Base-by-base conservation (phyloP, 2,888 invertebrate genomes). In the Drosophila acutilabella region DNA sequence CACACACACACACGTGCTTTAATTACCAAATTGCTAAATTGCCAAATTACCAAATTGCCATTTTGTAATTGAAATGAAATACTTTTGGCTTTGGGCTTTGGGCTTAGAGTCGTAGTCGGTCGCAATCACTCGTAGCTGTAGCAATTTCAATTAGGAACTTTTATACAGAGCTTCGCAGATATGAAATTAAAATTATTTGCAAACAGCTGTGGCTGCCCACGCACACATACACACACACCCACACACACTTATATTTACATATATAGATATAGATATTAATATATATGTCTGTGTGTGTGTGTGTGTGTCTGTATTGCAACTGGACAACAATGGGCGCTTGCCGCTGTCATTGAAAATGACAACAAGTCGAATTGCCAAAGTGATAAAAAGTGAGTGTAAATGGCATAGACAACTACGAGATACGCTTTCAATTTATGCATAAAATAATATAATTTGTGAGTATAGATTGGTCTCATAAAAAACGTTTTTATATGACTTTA, bases 141-240 rank as follows among this genome's bases (percentile, higher is more conserved):
- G 78, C 74, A 70, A 80, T 82, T 83, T 80, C 89, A 89, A 84
- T 89, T 89, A 88, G 81, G 64, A 89, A 74, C 77, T 72, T 80
- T 82, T 71, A 56, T 44, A 54, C 54, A 52, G 71, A 74, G 69
- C 54, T n/a, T 66, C 56, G 59, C 45, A 74, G 72, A 87, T 87
- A 87, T 87, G 72, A 84, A 85, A 85, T 85, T 89, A 77, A 85
- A 85, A 89, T 85, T 73, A 87, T 87, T 89, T 78, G 71, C 87
- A 81, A 71, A 74, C 84, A 84, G 81, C 89, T 84, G 84, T 62
- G 82, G 71, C 57, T 60, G 44, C 42, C 57, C 47, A 61, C 60
- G 48, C 54, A 41, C 56, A 70, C 60, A 54, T 18, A 23, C 14
- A 53, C 8, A 52, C 50, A 23, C 33, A 54, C 30, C 36, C 26